phyloP scores from a whole-genome alignment of 2,888 invertebrate genomes.

The Cantharis rustica region DNA sequence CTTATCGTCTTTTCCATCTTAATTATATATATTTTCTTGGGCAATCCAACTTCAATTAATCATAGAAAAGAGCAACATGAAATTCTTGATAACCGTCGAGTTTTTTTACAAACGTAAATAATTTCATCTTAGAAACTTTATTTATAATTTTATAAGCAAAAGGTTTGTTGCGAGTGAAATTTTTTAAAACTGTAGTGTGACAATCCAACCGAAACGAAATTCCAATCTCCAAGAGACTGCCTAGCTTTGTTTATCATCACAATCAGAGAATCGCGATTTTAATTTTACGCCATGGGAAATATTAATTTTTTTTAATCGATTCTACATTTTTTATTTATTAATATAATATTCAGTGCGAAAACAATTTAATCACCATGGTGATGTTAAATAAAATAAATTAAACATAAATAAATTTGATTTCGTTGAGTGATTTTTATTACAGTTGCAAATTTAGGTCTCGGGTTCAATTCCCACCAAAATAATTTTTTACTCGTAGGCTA shows the following conservation, averaged over 20 bases:
- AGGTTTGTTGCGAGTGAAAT: not conserved
- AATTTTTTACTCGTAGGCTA: not conserved
- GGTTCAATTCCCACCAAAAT: not conserved
- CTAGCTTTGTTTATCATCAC: constrained; percentile 11
- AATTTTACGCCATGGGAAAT: constrained; percentile 6
- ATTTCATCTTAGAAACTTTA: not conserved
- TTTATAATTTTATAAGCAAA: not conserved
- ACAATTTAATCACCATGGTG: not conserved
- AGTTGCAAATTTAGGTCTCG: not conserved
- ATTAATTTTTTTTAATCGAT: not conserved
- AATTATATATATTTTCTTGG: constrained; percentile 27
- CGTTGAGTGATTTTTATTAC: not conserved
- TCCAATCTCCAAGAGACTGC: constrained; percentile 18
- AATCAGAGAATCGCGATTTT: constrained; percentile 5
- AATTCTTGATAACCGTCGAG: not conserved
- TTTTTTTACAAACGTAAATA: not conserved
- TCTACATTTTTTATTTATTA: not conserved
- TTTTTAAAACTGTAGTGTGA: constrained; percentile 13
- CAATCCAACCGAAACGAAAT: constrained; percentile 27
- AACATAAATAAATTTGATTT: not conserved
- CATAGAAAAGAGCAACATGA: constrained; percentile 7
- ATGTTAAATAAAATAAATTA: not conserved
- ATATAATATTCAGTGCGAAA: not conserved
- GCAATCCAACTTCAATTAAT: constrained; percentile 24
- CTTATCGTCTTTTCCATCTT: constrained; percentile 23